phyloP scores from a whole-genome alignment of 2,113 vertebrate species.

The Syrmaticus mikado region DNA sequence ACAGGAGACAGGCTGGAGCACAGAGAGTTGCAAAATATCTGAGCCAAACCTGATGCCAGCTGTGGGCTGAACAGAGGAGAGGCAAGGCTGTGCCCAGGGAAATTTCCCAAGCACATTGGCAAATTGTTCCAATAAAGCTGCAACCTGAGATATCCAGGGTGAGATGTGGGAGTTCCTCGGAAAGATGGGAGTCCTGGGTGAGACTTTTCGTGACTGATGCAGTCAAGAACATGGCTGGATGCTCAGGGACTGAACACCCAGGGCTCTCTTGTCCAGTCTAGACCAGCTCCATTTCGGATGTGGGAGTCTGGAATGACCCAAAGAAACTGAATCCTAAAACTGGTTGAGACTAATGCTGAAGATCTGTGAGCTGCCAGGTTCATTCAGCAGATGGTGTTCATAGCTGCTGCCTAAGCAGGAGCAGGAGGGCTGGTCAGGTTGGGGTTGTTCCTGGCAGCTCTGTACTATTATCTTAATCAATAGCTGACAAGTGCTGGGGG shows the following conservation, averaged over 20 bases:
- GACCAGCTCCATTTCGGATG: not conserved
- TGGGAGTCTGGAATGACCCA: not conserved
- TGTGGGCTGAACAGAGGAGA: not conserved
- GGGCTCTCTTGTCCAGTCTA: not conserved
- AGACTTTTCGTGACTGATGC: not conserved
- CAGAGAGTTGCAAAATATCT: accelerated
- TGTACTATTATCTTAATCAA: not conserved
- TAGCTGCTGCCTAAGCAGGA: not conserved
- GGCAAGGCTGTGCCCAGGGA: not conserved
- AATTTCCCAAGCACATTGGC: not conserved
- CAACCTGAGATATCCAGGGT: not conserved
- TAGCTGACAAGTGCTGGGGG: not conserved
- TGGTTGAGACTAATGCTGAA: not conserved
- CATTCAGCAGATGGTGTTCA: not conserved
- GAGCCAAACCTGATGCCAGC: not conserved
- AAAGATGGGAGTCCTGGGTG: not conserved
- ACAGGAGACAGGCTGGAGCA: not conserved
- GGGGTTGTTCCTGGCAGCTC: not conserved
- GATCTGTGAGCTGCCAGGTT: not conserved
- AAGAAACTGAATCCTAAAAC: not conserved
- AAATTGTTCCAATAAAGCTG: not conserved
- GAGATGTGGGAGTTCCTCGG: not conserved
- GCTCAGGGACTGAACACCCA: not conserved
- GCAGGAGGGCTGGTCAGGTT: not conserved
- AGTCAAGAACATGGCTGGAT: not conserved